Evolutionary conservation across 2,888 invertebrate genomes (phyloP), one percentile per base, ranked within the genome.

Genomic region (Eupithecia abbreviata): DNA sequence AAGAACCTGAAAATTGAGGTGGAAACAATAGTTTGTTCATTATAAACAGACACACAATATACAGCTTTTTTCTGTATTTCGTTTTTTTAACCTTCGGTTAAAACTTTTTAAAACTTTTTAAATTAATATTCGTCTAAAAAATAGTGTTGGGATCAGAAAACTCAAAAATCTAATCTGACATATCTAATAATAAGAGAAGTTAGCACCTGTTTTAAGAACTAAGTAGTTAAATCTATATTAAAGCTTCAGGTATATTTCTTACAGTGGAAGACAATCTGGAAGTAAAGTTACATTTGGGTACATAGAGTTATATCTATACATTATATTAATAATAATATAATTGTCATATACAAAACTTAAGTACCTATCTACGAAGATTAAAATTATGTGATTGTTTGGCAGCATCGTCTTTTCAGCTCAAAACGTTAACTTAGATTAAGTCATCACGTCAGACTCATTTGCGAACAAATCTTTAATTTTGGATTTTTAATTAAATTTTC

Each of bases 221-320:
- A 91, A 68, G 43, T 81, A 62, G 62, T 88, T 89, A 88, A 86
- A 83, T 85, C 89, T 92, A 92, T 87, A 89, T 93, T 93, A 93
- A 93, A 93, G 93, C 93, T 93, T 83, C 79, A 84, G 88, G 85
- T 88, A 85, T 86, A 87, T 90, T 85, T 89, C 87, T 90, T 88
- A 90, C 80, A 85, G 82, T 89, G 91, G 93, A 93, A 93, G 91
- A 93, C 91, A 73, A n/a, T 47, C 12, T n/a, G 47, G 47, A 69
- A 69, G 45, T 69, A 49, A 18, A 68, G n/a, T 45, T n/a, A 68
- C 13, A 68, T 58, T 58, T 58, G 55, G n/a, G 18, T 49, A 69
- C 7, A 45, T 47, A 18, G 0, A 30, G 3, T 49, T 47, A 45
- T n/a, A 18, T 68, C 45, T 68, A 10, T n/a, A 43, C 2, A 43